These are phyloP conservation scores for Gobio occitaniae DNA, from an alignment of 2,797 vertebrate species.

Conservation along the genomic window DNA sequence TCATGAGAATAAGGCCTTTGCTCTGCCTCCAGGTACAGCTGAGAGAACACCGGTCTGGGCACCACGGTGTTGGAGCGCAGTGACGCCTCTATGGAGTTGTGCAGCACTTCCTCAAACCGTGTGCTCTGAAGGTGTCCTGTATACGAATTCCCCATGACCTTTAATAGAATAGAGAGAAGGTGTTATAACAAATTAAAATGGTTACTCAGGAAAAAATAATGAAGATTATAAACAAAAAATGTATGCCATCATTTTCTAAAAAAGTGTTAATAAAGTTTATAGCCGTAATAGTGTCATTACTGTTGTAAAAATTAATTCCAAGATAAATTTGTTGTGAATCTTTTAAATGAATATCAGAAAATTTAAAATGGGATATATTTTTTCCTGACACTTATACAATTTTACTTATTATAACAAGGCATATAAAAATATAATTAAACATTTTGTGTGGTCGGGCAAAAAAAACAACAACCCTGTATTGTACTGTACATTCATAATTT, in stretches of 20 bases:
- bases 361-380: background rate
- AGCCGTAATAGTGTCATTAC: background rate
- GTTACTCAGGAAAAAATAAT: background rate
- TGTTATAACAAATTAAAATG: background rate
- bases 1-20: constrained; percentile 77
- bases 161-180: constrained; percentile 8
- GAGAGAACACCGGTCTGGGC: constrained; percentile 94
- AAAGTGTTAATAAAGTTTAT: background rate
- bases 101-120: constrained; percentile 95
- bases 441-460: background rate
- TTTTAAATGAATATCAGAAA: background rate
- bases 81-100: constrained; percentile 96
- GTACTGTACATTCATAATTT: background rate
- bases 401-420: too few species aligned
- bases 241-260: background rate
- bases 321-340: background rate
- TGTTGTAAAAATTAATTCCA: background rate
- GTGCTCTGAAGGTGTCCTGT: constrained; percentile 93
- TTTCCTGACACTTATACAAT: background rate
- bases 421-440: background rate
- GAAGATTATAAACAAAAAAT: background rate
- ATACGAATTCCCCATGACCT: constrained; percentile 96
- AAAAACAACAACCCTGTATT: background rate
- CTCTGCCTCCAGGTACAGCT: constrained; percentile 94
- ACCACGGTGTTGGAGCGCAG: constrained; percentile 91